These are phyloP conservation scores for Peucedramus taeniatus DNA, from an alignment of 2,113 vertebrate genomes.

Conservation along the genomic window DNA sequence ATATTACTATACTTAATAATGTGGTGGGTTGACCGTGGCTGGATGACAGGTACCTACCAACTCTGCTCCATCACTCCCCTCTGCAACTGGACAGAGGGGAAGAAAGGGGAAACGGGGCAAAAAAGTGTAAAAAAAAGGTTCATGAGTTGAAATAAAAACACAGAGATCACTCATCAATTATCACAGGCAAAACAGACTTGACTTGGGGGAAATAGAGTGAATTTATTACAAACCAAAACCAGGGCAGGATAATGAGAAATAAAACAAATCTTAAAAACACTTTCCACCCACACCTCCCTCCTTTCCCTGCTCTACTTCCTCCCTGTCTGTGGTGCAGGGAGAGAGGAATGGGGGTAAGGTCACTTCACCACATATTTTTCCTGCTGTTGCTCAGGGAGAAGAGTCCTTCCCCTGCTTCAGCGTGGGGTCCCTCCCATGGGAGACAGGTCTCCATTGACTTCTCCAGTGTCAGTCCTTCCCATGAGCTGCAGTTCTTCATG, in stretches of 20 bases:
- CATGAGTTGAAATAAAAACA: background rate
- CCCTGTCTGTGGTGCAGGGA: background rate
- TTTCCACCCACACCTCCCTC: background rate
- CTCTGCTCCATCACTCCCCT: background rate
- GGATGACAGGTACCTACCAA: background rate
- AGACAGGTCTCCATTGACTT: background rate
- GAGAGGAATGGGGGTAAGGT: background rate
- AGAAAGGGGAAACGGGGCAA: too few species aligned
- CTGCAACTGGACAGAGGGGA: background rate
- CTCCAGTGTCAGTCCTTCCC: background rate
- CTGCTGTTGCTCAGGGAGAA: background rate
- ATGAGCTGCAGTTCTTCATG: background rate
- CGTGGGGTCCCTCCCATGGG: fast-evolving
- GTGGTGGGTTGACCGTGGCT: background rate
- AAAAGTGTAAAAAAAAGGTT: background rate
- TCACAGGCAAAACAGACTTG: background rate
- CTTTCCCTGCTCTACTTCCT: background rate
- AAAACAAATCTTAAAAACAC: background rate
- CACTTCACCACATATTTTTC: too few species aligned
- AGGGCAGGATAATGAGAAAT: background rate
- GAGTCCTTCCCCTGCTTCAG: background rate
- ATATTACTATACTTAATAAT: background rate
- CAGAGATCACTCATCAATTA: background rate
- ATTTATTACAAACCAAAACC: background rate
- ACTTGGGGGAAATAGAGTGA: background rate